phyloP scores from a whole-genome alignment of 2,113 vertebrate species.

The Drymodes brunneopygia region DNA sequence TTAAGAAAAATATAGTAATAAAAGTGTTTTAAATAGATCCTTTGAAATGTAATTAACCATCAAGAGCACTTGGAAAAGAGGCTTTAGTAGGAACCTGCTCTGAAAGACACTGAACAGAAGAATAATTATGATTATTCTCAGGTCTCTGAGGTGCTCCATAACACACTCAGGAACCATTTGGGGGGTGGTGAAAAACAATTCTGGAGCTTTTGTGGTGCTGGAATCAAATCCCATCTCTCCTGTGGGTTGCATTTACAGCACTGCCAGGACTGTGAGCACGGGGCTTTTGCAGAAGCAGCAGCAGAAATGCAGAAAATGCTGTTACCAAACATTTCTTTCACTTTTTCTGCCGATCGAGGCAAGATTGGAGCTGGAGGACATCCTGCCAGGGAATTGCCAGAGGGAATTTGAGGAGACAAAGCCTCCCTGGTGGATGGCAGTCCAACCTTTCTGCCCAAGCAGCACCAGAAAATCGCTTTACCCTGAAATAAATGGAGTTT shows the following conservation, averaged over 20 bases:
- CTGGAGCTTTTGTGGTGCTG: neutral
- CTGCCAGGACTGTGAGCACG: rapidly evolving
- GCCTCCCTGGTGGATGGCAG: neutral
- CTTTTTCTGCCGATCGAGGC: neutral
- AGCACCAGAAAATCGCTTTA: neutral
- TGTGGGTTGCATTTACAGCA: neutral
- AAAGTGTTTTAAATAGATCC: neutral
- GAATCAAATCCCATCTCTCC: neutral
- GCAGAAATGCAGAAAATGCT: neutral
- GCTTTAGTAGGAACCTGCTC: neutral
- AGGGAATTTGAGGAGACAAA: neutral
- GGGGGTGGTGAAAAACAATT: neutral
- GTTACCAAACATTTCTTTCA: neutral
- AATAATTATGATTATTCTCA: neutral
- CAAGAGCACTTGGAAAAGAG: neutral
- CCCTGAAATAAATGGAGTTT: neutral
- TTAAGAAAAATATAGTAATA: neutral
- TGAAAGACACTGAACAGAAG: neutral
- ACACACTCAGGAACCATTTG: neutral
- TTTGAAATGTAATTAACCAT: neutral
- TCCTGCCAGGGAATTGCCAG: neutral
- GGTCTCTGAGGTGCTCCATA: neutral
- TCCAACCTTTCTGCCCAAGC: neutral
- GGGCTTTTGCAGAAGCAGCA: neutral
- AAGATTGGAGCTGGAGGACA: neutral